phyloP scores from a whole-genome alignment of 2,113 vertebrate genomes.

The Nipponia nippon region DNA sequence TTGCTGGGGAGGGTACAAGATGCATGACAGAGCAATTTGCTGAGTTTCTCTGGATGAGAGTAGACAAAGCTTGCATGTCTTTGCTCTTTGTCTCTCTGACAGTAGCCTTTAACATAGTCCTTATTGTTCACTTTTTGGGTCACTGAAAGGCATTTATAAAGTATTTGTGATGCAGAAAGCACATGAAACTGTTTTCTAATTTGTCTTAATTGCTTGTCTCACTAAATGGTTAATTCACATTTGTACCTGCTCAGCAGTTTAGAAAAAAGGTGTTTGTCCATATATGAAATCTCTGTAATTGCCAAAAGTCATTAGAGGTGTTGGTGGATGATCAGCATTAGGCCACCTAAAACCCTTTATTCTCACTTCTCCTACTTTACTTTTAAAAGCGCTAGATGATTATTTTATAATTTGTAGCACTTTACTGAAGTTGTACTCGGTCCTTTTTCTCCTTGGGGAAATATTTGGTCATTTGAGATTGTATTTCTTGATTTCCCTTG shows the following conservation, averaged over 20 bases:
- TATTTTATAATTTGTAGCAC: background rate
- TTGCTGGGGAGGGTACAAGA: slow-evolving; percentile 76
- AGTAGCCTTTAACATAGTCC: slow-evolving; percentile 78
- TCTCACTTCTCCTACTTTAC: slow-evolving; percentile 30
- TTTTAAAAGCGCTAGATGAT: background rate
- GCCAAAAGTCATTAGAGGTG: slow-evolving; percentile 50
- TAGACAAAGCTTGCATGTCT: slow-evolving; percentile 77
- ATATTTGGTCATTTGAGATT: background rate
- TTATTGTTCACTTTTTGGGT: slow-evolving; percentile 82
- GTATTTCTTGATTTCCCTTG: background rate
- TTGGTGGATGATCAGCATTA: slow-evolving; percentile 30
- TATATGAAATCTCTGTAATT: slow-evolving; percentile 74
- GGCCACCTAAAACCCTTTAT: slow-evolving; percentile 22
- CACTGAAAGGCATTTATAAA: slow-evolving; percentile 76
- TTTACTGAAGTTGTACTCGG: background rate
- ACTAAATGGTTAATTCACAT: slow-evolving; percentile 74
- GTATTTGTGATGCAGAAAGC: slow-evolving; percentile 71
- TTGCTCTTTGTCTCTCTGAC: slow-evolving; percentile 71
- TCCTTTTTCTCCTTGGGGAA: background rate
- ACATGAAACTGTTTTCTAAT: slow-evolving; percentile 78
- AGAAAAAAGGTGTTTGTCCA: slow-evolving; percentile 71
- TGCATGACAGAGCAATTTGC: slow-evolving; percentile 91
- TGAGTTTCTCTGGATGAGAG: slow-evolving; percentile 75
- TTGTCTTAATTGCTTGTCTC: slow-evolving; percentile 86
- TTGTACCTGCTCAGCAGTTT: slow-evolving; percentile 69